A percentile compares a stretch with the other conserved stretches of the same genome.
These are phyloP conservation scores for Clarias macrocephalus DNA, from an alignment of 2,113 vertebrate genomes.

Conservation along the genomic window DNA sequence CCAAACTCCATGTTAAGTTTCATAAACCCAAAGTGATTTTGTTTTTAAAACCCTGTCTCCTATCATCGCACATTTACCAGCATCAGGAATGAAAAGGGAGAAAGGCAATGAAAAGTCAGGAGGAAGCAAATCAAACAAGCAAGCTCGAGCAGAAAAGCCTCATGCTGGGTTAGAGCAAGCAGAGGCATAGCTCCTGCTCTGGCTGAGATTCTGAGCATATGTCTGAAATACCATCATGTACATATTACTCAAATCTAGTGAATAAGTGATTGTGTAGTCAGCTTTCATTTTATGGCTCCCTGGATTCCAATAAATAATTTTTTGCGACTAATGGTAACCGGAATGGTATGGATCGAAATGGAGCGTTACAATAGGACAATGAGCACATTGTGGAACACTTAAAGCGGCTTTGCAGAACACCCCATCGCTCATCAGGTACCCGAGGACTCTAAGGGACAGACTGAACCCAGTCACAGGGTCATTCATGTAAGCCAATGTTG, in stretches of 20 bases:
- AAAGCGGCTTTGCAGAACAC: constrained; percentile 17
- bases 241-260: constrained; percentile 20
- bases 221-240: constrained; percentile 26
- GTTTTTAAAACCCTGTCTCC: neutral
- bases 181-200: constrained; percentile 26
- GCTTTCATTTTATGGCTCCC: constrained; percentile 42
- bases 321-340: constrained; percentile 34
- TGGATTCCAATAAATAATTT: constrained; percentile 20
- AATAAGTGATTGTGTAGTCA: constrained; percentile 31
- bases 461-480: constrained; percentile 15
- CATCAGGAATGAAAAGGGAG: neutral
- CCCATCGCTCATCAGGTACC: constrained; percentile 18
- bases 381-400: constrained; percentile 29
- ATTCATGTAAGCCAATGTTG: neutral
- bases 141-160: constrained; percentile 20
- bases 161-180: constrained; percentile 22
- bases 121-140: constrained; percentile 30
- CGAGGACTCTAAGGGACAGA: neutral
- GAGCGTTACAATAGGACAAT: constrained; percentile 35
- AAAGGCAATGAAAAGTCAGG: constrained; percentile 15
- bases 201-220: constrained; percentile 1
- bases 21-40: neutral
- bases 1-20: constrained; percentile 2
- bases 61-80: neutral
- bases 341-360: constrained; percentile 43